Evolutionary conservation across 2,888 invertebrate species (phyloP).

Genomic region (Cataglyphis altisquamis): DNA sequence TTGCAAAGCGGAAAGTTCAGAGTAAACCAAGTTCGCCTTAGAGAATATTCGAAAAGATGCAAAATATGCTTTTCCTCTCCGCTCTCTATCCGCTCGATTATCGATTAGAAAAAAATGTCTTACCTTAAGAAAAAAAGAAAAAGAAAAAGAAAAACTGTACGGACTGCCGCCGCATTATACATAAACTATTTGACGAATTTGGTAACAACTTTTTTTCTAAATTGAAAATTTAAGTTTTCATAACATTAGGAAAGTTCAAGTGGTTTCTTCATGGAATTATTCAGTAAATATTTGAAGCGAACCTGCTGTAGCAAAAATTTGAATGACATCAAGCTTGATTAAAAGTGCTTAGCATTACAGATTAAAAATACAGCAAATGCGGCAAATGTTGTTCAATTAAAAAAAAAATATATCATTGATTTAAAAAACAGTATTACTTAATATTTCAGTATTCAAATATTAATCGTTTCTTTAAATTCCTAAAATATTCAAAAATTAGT

Average conservation of each 20-base stretch:
- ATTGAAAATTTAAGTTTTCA: neutral
- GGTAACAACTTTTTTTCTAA: neutral
- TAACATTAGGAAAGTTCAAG: neutral
- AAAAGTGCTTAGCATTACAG: neutral
- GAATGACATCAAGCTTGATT: neutral
- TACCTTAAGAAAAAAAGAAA: neutral
- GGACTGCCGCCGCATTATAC: neutral
- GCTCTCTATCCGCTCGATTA: neutral
- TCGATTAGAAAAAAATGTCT: neutral
- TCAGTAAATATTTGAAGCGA: neutral
- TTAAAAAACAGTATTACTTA: neutral
- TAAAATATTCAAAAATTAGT: neutral
- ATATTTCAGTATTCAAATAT: neutral
- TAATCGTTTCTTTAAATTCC: neutral
- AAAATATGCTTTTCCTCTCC: constrained; percentile 46
- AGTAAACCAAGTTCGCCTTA: constrained; percentile 50
- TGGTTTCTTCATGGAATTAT: neutral
- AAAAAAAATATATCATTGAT: neutral
- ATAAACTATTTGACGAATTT: constrained; percentile 18
- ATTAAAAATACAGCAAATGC: neutral
- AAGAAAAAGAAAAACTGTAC: neutral
- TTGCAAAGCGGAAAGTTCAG: constrained; percentile 56
- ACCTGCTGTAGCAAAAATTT: neutral
- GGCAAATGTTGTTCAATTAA: too few relatives aligned
- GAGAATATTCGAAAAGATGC: constrained; percentile 33